Conservation (phyloP, 2,888 invertebrate species). For the Taphrorychus bicolor region DNA sequence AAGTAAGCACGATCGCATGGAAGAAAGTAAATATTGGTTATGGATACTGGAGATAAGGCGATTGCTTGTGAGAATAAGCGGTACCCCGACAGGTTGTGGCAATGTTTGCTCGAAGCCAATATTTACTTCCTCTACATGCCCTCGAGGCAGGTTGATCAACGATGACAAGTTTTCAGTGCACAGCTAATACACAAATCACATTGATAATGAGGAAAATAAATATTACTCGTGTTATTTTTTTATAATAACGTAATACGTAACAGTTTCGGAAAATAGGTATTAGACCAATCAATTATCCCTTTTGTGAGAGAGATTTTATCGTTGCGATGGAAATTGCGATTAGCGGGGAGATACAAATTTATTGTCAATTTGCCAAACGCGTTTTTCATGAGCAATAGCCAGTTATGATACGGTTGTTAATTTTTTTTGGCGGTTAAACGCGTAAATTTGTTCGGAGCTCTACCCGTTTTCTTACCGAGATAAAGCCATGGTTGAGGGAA, state of each 20-base stretch:
- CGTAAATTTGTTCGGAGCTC: too few relatives aligned
- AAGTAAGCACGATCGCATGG: not conserved
- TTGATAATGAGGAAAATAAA: not conserved
- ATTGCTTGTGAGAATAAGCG: slow-evolving; percentile 38
- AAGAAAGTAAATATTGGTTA: slow-evolving; percentile 31
- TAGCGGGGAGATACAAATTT: slow-evolving; percentile 19
- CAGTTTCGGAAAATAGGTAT: not conserved
- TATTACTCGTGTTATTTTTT: not conserved
- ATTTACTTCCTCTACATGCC: not conserved
- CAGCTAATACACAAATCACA: not conserved
- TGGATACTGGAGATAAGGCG: slow-evolving; percentile 13
- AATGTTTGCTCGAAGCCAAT: slow-evolving; percentile 10
- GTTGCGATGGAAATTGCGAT: not conserved
- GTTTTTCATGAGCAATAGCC: slow-evolving; percentile 14
- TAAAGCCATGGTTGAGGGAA: too few relatives aligned
- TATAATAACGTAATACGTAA: not conserved
- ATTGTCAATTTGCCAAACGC: slow-evolving; percentile 16
- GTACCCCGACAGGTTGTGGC: slow-evolving; percentile 11
- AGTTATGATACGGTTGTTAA: slow-evolving; percentile 9
- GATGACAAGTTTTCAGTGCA: not conserved
- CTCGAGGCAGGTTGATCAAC: slow-evolving; percentile 1
- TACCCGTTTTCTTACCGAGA: too few relatives aligned
- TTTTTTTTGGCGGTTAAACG: not conserved
- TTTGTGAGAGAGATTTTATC: slow-evolving; percentile 11
- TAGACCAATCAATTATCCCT: slow-evolving; percentile 5